Evolutionary conservation across 2,888 invertebrate genomes (phyloP), one percentile per base, ranked within the genome.

Genomic region (Torymus auratus): DNA sequence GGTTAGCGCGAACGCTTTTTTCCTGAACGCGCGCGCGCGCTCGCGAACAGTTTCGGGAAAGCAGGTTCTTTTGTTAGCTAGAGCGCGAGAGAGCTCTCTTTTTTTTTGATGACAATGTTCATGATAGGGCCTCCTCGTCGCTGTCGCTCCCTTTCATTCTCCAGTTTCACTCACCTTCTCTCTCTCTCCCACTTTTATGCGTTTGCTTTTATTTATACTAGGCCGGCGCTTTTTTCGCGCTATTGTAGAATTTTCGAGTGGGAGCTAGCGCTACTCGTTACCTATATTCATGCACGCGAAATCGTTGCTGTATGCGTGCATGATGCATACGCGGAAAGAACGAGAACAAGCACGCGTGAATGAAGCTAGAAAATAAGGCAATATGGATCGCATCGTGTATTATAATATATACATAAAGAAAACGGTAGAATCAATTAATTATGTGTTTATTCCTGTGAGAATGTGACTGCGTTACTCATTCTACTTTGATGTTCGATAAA

Each of bases 91-190:
- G 41, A 41, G 50, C 13, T 58, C 50, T 0, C 20, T 55, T 68
- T 23, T 55, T 69, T 68, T 69, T 69, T 20, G 14, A 71, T 52
- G 58, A 23, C 56, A 70, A 67, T 67, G 53, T 67, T 67, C 17
- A 17, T 53, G 67, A 67, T 67, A 67, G 41, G 64, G 67, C 52
- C 14, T 52, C 65, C 41, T 41, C 41, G 7, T 41, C 41, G 5
- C 41, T 41, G 7, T 41, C 7, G 5, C 41, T 41, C 41, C 41
- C 7, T 41, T 41, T 65, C 20, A 11, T 53, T 17, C 20, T 53
- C 14, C 67, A 41, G 15, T 50, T 11, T n/a, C 64, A 7, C 15
- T 55, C 12, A n/a, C 23, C 7, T 60, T 61, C 52, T 61, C 17
- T n/a, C n/a, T n/a, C n/a, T n/a, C 10, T 58, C 15, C 41, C 41